Conservation (phyloP, 2,888 invertebrate genomes). For the Augiades crinisus region DNA sequence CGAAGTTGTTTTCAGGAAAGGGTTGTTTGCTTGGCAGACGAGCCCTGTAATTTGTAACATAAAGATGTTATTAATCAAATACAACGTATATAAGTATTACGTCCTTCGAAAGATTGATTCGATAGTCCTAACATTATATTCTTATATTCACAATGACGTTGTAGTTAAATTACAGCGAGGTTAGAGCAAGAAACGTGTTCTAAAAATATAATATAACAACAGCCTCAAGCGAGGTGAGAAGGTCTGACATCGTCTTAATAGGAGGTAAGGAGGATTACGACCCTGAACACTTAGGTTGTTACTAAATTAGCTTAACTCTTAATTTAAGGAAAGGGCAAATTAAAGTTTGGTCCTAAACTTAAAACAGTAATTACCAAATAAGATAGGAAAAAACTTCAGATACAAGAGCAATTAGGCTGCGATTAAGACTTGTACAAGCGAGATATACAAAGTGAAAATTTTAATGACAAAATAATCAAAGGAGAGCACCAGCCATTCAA, state of each 20-base stretch:
- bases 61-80: too few relatives aligned
- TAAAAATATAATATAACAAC: not conserved
- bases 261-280: not conserved
- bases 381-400: constrained; percentile 2
- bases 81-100: too few relatives aligned
- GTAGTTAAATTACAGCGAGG: too few relatives aligned
- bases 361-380: constrained; percentile 12
- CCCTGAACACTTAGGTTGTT: not conserved
- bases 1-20: too few relatives aligned
- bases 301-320: not conserved
- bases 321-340: too few relatives aligned
- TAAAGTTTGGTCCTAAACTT: too few relatives aligned
- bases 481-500: not conserved
- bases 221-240: not conserved
- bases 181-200: too few relatives aligned
- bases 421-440: not conserved
- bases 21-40: too few relatives aligned
- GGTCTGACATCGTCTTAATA: not conserved
- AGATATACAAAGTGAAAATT: not conserved
- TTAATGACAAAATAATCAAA: constrained; percentile 14
- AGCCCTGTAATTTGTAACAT: too few relatives aligned
- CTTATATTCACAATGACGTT: too few relatives aligned
- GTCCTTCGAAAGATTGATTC: too few relatives aligned
- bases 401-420: constrained; percentile 1
- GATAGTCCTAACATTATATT: too few relatives aligned